A percentile compares a stretch with the other conserved stretches of the same genome.
These are phyloP conservation scores for Lophius piscatorius DNA, from an alignment of 2,113 vertebrate species.

Conservation along the genomic window DNA sequence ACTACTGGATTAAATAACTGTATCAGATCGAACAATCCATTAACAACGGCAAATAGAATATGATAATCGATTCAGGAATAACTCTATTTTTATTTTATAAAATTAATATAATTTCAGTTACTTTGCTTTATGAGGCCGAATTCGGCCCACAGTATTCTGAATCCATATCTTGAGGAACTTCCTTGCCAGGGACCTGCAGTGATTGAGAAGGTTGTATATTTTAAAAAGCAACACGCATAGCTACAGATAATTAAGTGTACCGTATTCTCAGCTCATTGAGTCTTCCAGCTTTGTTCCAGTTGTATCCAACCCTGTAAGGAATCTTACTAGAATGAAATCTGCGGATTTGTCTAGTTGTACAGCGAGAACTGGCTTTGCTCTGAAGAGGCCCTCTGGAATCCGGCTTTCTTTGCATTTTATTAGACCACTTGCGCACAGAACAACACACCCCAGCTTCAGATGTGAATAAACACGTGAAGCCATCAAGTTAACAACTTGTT, in stretches of 20 bases:
- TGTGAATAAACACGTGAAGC: neutral
- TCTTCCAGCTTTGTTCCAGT: slow-evolving; percentile 77
- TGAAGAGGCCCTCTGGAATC: neutral
- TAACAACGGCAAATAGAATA: neutral
- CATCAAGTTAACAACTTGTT: neutral
- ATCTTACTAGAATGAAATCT: slow-evolving; percentile 36
- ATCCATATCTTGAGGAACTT: slow-evolving; percentile 92
- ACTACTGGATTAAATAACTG: neutral
- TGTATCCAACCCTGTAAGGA: slow-evolving; percentile 57
- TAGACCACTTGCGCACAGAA: neutral
- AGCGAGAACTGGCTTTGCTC: neutral
- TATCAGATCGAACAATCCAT: neutral
- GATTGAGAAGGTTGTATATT: neutral
- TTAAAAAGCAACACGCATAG: neutral
- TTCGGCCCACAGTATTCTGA: slow-evolving; percentile 85
- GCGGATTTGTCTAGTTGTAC: slow-evolving; percentile 22
- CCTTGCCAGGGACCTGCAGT: slow-evolving; percentile 83
- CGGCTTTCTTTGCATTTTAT: slow-evolving; percentile 45
- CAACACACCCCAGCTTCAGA: no score
- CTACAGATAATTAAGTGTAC: slow-evolving; percentile 50
- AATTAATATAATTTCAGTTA: slow-evolving; percentile 43
- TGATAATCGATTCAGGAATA: no score
- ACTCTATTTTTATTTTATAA: neutral
- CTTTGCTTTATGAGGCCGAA: slow-evolving; percentile 87
- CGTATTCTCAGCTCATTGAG: slow-evolving; percentile 84